A percentile compares a stretch with the other conserved stretches of the same genome.
phyloP scores from a whole-genome alignment of 1,140 invertebrate genomes.

The Prorops nasuta region DNA sequence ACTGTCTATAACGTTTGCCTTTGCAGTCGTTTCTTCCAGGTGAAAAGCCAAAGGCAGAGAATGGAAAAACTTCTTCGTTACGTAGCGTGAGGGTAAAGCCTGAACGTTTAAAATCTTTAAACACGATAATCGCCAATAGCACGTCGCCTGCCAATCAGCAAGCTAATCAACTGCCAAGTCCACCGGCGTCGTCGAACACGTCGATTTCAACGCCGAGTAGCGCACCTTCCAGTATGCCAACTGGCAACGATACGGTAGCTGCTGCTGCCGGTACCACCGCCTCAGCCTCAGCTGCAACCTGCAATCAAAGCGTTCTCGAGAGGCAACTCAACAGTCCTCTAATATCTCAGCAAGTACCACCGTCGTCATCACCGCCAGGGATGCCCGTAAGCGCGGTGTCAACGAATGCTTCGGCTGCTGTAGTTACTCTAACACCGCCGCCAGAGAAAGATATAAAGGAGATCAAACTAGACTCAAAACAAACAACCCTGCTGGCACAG shows the following conservation, averaged over 20 bases:
- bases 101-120: slow-evolving; percentile 56
- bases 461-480: slow-evolving; percentile 47
- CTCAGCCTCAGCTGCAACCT: slow-evolving; percentile 23
- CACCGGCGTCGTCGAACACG: slow-evolving; percentile 43
- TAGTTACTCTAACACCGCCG: slow-evolving; percentile 47
- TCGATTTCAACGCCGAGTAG: slow-evolving; percentile 42
- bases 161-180: slow-evolving; percentile 40
- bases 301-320: slow-evolving; percentile 45
- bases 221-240: slow-evolving; percentile 44
- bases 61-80: slow-evolving; percentile 58
- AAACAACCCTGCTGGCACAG: slow-evolving; percentile 50
- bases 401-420: slow-evolving; percentile 49
- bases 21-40: too few relatives aligned
- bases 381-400: slow-evolving; percentile 37
- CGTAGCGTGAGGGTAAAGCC: slow-evolving; percentile 64
- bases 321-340: slow-evolving; percentile 51
- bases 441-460: slow-evolving; percentile 52
- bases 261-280: slow-evolving; percentile 23
- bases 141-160: slow-evolving; percentile 27
- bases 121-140: slow-evolving; percentile 47
- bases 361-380: slow-evolving; percentile 37
- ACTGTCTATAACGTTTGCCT: too few relatives aligned
- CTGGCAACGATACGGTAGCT: too few relatives aligned
- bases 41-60: slow-evolving; percentile 56
- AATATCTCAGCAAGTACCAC: slow-evolving; percentile 45